phyloP scores from a whole-genome alignment of 2,113 vertebrate species.

The Suncus etruscus region DNA sequence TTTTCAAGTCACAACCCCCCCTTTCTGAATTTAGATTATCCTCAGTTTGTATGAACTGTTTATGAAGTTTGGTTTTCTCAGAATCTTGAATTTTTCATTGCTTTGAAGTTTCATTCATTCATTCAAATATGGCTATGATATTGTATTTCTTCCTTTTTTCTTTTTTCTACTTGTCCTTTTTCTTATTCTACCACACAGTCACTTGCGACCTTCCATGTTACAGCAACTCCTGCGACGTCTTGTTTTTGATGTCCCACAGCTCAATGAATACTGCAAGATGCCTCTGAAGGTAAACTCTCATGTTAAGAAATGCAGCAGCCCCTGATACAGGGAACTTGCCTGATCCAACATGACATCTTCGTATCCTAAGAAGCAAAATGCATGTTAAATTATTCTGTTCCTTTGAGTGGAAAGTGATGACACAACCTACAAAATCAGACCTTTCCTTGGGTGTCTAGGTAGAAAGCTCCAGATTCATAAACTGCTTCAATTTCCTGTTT shows the following conservation, averaged over 20 bases:
- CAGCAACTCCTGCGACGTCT: conserved; percentile 96
- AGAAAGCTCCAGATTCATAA: not conserved
- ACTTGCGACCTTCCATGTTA: conserved; percentile 97
- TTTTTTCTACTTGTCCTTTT: not conserved
- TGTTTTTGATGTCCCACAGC: conserved; percentile 97
- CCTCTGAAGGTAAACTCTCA: conserved; percentile 93
- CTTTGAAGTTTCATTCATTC: conserved; percentile 36
- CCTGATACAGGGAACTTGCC: not conserved
- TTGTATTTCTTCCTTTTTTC: not conserved
- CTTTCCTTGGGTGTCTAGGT: not conserved
- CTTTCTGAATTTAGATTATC: conserved; percentile 19
- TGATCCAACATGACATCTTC: not conserved
- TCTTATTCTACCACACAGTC: conserved; percentile 84
- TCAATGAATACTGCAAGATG: conserved; percentile 99
- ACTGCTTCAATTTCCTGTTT: not conserved
- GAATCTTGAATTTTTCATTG: conserved; percentile 31
- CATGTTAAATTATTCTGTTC: not conserved
- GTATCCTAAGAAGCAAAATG: not conserved
- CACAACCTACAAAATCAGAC: not conserved
- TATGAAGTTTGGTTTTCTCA: not conserved
- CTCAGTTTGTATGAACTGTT: not conserved
- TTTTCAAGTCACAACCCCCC: not conserved
- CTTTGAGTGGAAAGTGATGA: not conserved
- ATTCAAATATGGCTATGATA: not conserved
- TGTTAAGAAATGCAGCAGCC: not conserved